These are phyloP conservation scores for Leuciscus waleckii DNA, from an alignment of 2,797 vertebrate species.

Conservation along the genomic window DNA sequence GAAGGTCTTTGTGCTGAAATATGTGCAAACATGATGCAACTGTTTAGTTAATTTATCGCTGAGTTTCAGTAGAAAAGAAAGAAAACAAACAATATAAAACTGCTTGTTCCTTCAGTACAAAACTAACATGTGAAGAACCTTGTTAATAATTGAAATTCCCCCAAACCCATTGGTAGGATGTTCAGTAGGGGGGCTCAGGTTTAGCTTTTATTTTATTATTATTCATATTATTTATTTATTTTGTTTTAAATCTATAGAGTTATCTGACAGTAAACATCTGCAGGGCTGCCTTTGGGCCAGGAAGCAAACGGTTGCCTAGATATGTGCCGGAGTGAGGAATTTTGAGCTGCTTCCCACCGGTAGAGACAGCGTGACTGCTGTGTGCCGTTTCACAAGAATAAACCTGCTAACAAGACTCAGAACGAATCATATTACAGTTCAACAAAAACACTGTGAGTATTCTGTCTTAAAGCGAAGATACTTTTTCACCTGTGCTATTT, in stretches of 20 bases:
- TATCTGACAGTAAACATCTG: conserved; percentile 33
- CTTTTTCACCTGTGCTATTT: conserved; percentile 21
- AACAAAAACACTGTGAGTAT: background rate
- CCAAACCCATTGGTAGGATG: background rate
- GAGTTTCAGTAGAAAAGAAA: background rate
- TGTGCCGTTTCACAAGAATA: conserved; percentile 49
- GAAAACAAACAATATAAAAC: background rate
- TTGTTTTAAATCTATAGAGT: background rate
- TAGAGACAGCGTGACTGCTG: conserved; percentile 52
- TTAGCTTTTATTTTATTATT: background rate
- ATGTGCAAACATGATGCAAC: too few relatives aligned
- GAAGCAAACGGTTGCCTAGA: background rate
- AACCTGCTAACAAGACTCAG: conserved; percentile 34
- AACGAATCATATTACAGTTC: conserved; percentile 37
- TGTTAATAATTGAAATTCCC: conserved; percentile 12
- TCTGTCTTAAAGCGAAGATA: background rate
- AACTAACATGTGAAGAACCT: background rate
- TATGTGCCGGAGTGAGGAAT: background rate
- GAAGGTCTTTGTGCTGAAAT: background rate
- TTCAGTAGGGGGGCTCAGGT: background rate
- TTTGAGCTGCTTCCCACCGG: conserved; percentile 25
- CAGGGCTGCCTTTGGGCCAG: conserved; percentile 32
- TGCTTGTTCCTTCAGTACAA: background rate
- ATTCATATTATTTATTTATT: background rate
- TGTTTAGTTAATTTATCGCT: background rate